Base-by-base conservation (phyloP, 2,888 invertebrate genomes). In the Tineola bisselliella region DNA sequence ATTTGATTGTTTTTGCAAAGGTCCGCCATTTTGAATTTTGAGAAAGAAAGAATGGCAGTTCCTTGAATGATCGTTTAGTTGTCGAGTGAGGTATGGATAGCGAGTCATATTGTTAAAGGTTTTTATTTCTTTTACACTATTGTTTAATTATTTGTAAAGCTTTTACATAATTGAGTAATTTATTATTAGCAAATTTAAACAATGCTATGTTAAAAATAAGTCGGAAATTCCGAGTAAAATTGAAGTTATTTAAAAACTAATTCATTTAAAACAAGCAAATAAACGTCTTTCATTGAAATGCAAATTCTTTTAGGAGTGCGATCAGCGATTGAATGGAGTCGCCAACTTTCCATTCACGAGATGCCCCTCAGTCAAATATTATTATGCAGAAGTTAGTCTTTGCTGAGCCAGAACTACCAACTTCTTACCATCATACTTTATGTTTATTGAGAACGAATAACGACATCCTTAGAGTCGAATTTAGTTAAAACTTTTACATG, bases 201-300 rank as follows among this genome's bases (percentile, higher is more conserved):
- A 5, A 54, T 63, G 2, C 2, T 25, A 25, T 25, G 6, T 25
- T 25, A 4, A 25, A 25, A 25, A 25, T n/a, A n/a, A n/a, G n/a
- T 4, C 25, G 2, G 6, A 25, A 25, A 25, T 61, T 59, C 62
- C 38, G n/a, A 43, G 62, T 62, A 38, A 12, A n/a, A 68, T 63
- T 63, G 62, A 38, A 38, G 3, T 38, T 38, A 6, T 38, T 38
- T 2, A 38, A 38, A 2, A 38, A 75, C 68, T 74, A 76, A 62
- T 18, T 79, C 74, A 76, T 69, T 76, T 77, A 74, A 77, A 79
- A 81, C 79, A 80, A 76, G 75, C 71, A 74, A 77, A 77, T 82
- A 81, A 82, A 80, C 76, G 77, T 75, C 73, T 71, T 58, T 74
- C 73, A 79, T 81, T 82, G 77, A 76, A 73, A 82, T 82, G 81